Conservation (phyloP, 2,888 invertebrate species). For the Bombyx huttoni region DNA sequence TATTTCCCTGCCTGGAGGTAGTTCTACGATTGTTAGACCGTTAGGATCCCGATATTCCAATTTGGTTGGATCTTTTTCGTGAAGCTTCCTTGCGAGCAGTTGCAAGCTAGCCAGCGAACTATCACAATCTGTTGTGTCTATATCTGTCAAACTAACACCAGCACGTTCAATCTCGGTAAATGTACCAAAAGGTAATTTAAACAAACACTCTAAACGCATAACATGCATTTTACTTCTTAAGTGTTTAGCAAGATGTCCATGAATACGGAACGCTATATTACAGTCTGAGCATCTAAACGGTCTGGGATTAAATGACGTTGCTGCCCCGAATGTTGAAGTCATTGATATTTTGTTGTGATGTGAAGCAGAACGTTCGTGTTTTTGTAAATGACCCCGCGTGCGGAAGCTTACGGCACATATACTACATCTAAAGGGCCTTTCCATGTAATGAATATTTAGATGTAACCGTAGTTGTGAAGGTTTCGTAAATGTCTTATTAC, state of each 20-base stretch:
- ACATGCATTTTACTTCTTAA: constrained; percentile 96
- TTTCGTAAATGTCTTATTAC: constrained; percentile 93
- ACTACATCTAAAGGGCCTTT: constrained; percentile 91
- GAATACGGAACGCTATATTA: constrained; percentile 95
- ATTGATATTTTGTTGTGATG: constrained; percentile 94
- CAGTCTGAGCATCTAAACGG: constrained; percentile 98
- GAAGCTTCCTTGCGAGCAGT: constrained; percentile 83
- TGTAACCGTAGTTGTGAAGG: constrained; percentile 91
- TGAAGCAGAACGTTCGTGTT: constrained; percentile 92
- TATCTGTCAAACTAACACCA: constrained; percentile 91
- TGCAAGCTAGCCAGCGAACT: constrained; percentile 92
- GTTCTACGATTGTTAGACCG: constrained; percentile 30
- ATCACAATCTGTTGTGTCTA: constrained; percentile 97
- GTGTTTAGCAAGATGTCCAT: constrained; percentile 97
- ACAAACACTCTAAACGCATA: constrained; percentile 91
- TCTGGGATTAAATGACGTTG: constrained; percentile 91
- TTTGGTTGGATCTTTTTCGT: constrained; percentile 86
- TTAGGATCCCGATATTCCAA: constrained; percentile 75
- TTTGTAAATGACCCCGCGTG: constrained; percentile 91
- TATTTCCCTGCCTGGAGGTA: constrained; percentile 55
- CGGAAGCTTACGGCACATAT: constrained; percentile 93
- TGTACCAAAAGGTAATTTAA: constrained; percentile 93
- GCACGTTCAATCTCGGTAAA: constrained; percentile 95
- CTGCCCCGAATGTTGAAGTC: constrained; percentile 87
- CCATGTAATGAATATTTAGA: constrained; percentile 96